Conservation (phyloP, 2,797 vertebrate genomes). For the Danio aesculapii region DNA sequence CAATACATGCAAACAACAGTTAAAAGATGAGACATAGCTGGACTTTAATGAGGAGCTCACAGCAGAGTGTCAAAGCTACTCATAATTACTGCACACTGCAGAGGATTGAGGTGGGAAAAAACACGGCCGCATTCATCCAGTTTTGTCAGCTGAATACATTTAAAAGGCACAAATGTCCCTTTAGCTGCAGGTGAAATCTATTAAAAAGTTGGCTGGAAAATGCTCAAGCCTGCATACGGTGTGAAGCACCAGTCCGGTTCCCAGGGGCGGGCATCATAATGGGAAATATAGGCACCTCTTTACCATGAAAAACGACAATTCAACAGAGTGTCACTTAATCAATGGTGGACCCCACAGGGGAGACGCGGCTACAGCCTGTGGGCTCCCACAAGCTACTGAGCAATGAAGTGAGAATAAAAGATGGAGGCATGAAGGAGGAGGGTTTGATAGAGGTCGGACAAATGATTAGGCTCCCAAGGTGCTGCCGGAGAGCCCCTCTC, state of each 20-base stretch:
- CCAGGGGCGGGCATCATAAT: conserved; percentile 65
- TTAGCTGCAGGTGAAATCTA: conserved; percentile 56
- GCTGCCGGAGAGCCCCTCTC: conserved; percentile 60
- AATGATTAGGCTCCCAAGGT: conserved; percentile 61
- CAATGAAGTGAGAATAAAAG: conserved; percentile 62
- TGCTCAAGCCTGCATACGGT: not conserved
- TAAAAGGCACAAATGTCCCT: conserved; percentile 53
- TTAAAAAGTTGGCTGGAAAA: conserved; percentile 52
- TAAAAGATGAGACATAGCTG: conserved; percentile 50
- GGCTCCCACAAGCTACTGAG: conserved; percentile 60
- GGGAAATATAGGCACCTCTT: conserved; percentile 73
- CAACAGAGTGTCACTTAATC: conserved; percentile 76
- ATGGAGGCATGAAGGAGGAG: conserved; percentile 59
- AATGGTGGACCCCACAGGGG: conserved; percentile 69
- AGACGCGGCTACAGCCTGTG: conserved; percentile 47
- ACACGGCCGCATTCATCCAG: conserved; percentile 45
- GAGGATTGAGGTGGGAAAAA: conserved; percentile 30
- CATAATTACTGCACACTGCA: conserved; percentile 64
- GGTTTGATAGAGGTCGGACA: conserved; percentile 57
- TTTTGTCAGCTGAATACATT: conserved; percentile 56
- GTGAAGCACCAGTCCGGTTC: conserved; percentile 40
- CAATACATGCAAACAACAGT: conserved; percentile 18
- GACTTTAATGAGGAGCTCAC: conserved; percentile 57
- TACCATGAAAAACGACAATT: conserved; percentile 75
- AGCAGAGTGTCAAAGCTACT: conserved; percentile 57